These are phyloP conservation scores for Aphis craccivora DNA, from an alignment of 1,140 invertebrate genomes.

Conservation along the genomic window DNA sequence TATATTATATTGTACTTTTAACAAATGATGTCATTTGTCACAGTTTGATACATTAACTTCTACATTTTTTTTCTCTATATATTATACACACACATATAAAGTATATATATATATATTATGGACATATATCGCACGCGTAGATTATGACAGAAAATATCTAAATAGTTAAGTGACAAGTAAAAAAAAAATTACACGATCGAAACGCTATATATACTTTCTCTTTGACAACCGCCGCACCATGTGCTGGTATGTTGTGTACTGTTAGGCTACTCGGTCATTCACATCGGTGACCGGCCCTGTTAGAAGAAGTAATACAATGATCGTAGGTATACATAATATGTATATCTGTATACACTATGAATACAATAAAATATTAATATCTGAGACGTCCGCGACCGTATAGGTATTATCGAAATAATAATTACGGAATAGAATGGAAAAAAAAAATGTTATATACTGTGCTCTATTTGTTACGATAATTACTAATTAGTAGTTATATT, in stretches of 20 bases:
- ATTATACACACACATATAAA: background rate
- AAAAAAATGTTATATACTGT: background rate
- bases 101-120: background rate
- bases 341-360: background rate
- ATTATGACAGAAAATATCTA: constrained; percentile 10
- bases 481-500: background rate
- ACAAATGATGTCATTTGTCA: background rate
- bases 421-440: background rate
- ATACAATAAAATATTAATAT: constrained; percentile 5
- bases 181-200: constrained; percentile 28
- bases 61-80: background rate
- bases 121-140: background rate
- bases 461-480: constrained; percentile 40
- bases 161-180: constrained; percentile 2
- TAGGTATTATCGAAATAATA: background rate
- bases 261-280: constrained; percentile 52
- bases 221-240: constrained; percentile 41
- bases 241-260: constrained; percentile 40
- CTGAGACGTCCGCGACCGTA: background rate
- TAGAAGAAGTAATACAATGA: constrained; percentile 10
- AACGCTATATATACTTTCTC: constrained; percentile 41
- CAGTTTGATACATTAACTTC: background rate
- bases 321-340: background rate
- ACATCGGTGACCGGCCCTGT: constrained; percentile 46
- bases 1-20: background rate